Base-by-base conservation (phyloP, 53 echinoderm and acorn worm genomes). In the Paracentrotus lividus region DNA sequence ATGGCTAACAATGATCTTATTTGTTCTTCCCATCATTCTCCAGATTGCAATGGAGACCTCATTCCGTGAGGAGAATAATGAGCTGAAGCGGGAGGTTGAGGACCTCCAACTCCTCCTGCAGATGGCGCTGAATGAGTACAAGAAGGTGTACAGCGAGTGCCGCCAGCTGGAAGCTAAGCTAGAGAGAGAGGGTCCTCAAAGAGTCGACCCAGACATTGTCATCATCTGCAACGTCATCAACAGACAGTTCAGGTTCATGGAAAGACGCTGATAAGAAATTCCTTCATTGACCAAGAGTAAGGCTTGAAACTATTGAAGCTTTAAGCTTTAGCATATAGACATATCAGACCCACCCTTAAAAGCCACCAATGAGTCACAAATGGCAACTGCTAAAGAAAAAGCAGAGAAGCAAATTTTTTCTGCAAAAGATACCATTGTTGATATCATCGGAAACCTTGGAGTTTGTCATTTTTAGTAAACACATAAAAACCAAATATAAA, bases 81-180 rank as follows among this genome's bases (percentile, higher is more conserved):
- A 96, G 88, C 65, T 96, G 81, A 58, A 85, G 47, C 86, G 93
- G 86, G 97, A 98, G 72, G 93, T 88, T 4, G 95, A 95, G 33
- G 97, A 97, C 77, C 68, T 97, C 91, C 96, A 90, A 54, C 90
- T 91, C 20, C 95, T 96, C n/a, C 95, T 98, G 0, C 93, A 93
- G 91, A 98, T 98, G 99, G 99, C 94, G 20, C 95, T 95, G n/a
- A 96, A 96, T 26, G 99, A 97, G 77, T 98, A 96, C 95, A 96
- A 93, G 67, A 96, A 94, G 88, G 94, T 96, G 49, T 98, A 96
- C 93, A 84, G 88, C 4, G 97, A 96, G 58, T 94, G 96, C 27
- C 93, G 94, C 31, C 94, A 85, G 49, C 85, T 96, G 56, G 95
- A 98, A 81, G 60, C 55, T 31, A 96, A 94, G 43, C 34, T 90